These are phyloP conservation scores for Macrophya annulata DNA, from an alignment of 2,888 invertebrate species.

Conservation along the genomic window DNA sequence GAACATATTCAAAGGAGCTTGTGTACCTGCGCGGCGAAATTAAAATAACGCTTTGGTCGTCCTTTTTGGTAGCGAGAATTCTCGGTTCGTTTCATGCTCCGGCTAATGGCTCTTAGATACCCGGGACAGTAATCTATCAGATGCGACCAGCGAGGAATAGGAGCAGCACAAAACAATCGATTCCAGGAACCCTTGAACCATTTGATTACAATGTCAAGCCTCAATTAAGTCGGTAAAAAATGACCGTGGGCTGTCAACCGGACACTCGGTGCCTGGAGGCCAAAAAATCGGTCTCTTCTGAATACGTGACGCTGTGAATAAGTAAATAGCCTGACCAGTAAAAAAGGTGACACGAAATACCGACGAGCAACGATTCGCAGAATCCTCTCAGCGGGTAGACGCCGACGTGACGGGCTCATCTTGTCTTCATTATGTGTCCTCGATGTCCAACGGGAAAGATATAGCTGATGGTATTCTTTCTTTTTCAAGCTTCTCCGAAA, in stretches of 20 bases:
- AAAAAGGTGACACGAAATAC: constrained; percentile 63
- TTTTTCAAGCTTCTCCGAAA: constrained; percentile 61
- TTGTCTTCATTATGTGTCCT: constrained; percentile 62
- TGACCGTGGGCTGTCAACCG: constrained; percentile 62
- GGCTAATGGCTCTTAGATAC: constrained; percentile 44
- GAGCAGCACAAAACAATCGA: constrained; percentile 59
- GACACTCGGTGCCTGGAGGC: constrained; percentile 53
- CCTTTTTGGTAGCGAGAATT: constrained; percentile 42
- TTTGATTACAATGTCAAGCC: constrained; percentile 67
- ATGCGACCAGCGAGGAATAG: constrained; percentile 39
- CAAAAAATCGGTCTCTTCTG: constrained; percentile 60
- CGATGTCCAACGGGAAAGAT: constrained; percentile 52
- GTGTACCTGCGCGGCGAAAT: constrained; percentile 37
- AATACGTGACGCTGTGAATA: constrained; percentile 60
- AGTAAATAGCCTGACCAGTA: constrained; percentile 63
- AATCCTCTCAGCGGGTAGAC: constrained; percentile 59
- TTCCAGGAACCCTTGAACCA: constrained; percentile 64
- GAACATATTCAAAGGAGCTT: constrained; percentile 25
- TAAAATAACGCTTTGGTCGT: constrained; percentile 35
- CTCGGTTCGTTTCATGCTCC: constrained; percentile 49
- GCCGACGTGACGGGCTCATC: constrained; percentile 60
- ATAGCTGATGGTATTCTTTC: constrained; percentile 14
- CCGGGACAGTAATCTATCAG: constrained; percentile 47
- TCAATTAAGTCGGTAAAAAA: constrained; percentile 65
- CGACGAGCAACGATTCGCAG: constrained; percentile 58